phyloP scores from a whole-genome alignment of 2,113 vertebrate species.

The Antennarius striatus region DNA sequence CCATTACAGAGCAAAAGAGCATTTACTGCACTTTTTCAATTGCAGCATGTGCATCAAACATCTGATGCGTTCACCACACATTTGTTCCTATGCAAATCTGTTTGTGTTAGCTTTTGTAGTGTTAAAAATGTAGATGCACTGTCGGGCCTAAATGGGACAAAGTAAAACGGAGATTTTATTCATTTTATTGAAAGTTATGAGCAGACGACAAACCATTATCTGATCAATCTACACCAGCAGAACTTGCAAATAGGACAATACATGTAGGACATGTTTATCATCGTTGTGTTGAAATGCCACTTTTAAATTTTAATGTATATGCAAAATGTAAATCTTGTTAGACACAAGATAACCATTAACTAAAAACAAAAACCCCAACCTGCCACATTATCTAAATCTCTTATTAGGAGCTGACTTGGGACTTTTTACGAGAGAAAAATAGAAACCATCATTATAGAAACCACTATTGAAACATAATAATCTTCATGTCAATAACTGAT shows the following conservation, averaged over 20 bases:
- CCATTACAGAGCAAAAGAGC: slow-evolving; percentile 4
- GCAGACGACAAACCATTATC: slow-evolving; percentile 29
- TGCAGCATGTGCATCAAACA: slow-evolving; percentile 1
- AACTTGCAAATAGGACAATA: slow-evolving; percentile 26
- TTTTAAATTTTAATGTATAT: no score
- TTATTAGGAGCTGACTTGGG: neutral
- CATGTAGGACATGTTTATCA: neutral
- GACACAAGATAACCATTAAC: no score
- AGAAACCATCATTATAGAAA: no score
- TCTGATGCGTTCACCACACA: neutral
- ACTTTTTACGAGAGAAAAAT: neutral
- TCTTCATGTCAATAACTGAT: neutral
- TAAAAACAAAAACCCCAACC: neutral
- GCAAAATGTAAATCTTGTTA: neutral
- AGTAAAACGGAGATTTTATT: neutral
- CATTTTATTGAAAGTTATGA: slow-evolving; percentile 50
- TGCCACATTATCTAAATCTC: neutral
- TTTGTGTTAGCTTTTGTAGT: neutral
- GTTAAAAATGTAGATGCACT: neutral
- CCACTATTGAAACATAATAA: neutral
- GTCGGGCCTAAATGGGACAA: neutral
- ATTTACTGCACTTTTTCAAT: slow-evolving; percentile 24
- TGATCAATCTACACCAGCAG: slow-evolving; percentile 36
- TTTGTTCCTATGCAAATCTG: slow-evolving; percentile 1
- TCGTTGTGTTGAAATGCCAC: slow-evolving; percentile 4